phyloP scores from a whole-genome alignment of 2,888 invertebrate genomes.

The Eulithis prunata region DNA sequence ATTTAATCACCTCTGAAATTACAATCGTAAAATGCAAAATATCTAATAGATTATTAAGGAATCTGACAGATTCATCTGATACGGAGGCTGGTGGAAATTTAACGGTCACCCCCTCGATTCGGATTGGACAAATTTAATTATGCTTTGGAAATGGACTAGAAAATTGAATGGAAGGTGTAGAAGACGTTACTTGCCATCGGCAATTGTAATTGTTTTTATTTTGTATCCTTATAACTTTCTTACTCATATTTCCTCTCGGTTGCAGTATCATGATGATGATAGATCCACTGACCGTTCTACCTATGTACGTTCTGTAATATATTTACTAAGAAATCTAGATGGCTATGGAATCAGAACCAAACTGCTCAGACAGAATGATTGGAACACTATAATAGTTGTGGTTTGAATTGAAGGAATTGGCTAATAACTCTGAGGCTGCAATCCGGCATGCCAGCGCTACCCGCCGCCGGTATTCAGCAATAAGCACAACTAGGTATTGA shows the following conservation, averaged over 20 bases:
- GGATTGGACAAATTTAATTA: slow-evolving; percentile 76
- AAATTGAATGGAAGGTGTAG: slow-evolving; percentile 70
- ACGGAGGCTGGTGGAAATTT: slow-evolving; percentile 47
- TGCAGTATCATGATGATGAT: neutral
- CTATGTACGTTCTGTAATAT: no score
- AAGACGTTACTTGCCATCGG: slow-evolving; percentile 29
- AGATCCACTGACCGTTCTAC: no score
- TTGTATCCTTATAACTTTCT: neutral
- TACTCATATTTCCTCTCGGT: neutral
- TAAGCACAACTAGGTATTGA: slow-evolving; percentile 20
- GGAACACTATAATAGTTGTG: slow-evolving; percentile 13
- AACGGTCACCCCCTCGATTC: slow-evolving; percentile 54
- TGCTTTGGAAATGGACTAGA: slow-evolving; percentile 76
- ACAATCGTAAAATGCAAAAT: slow-evolving; percentile 35
- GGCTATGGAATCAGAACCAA: no score
- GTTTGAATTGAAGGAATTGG: slow-evolving; percentile 25
- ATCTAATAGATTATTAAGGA: slow-evolving; percentile 41
- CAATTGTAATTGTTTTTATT: slow-evolving; percentile 10
- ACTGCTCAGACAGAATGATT: slow-evolving; percentile 7
- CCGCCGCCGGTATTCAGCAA: slow-evolving; percentile 22
- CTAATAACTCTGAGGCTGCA: slow-evolving; percentile 18
- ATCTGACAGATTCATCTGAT: slow-evolving; percentile 45
- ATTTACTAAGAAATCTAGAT: no score
- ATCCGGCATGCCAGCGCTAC: neutral
- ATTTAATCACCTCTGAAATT: slow-evolving; percentile 34